Base-by-base conservation (phyloP, 2,888 invertebrate species). In the Hermodice carunculata region DNA sequence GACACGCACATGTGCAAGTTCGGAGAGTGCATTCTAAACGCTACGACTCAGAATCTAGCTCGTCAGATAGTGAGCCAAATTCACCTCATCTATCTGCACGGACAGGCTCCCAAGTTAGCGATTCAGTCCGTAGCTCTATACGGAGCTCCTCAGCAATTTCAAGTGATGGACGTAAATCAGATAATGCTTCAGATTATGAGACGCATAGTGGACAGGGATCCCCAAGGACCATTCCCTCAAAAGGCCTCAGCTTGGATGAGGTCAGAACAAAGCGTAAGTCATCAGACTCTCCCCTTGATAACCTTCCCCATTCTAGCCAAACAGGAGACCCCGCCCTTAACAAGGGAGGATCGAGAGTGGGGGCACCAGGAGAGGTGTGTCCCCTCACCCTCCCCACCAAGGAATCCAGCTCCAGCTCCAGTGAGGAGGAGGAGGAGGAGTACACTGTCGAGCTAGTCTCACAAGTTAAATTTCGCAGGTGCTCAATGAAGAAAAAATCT, bases 111-210 rank as follows among this genome's bases (percentile, higher is more conserved):
- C 34, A 28, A 34, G 64, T 64, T n/a, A 59, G 43, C 32, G 69
- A 69, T 42, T 69, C 69, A 6, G n/a, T 68, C 3, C 65, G 65
- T 3, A 62, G 65, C 40, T 68, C 68, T 11, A 46, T 63, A 3
- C 53, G 63, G 6, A 63, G 62, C 46, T 40, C 40, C 19, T 59
- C 63, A 26, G 59, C 48, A 1, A 34, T 61, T 14, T 66, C 66
- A 17, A 69, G 69, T 48, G 66, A 67, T 31, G 69, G 69, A 14
- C 51, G 61, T 3, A 67, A n/a, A n/a, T n/a, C n/a, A n/a, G n/a
- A n/a, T n/a, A n/a, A n/a, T n/a, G n/a, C n/a, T n/a, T n/a, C n/a
- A n/a, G n/a, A n/a, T n/a, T n/a, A n/a, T n/a, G n/a, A n/a, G n/a
- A n/a, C n/a, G n/a, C n/a, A n/a, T n/a, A n/a, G n/a, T n/a, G n/a